These are phyloP conservation scores for Archivesica marissinica DNA, from an alignment of 1,140 invertebrate genomes.

Conservation along the genomic window DNA sequence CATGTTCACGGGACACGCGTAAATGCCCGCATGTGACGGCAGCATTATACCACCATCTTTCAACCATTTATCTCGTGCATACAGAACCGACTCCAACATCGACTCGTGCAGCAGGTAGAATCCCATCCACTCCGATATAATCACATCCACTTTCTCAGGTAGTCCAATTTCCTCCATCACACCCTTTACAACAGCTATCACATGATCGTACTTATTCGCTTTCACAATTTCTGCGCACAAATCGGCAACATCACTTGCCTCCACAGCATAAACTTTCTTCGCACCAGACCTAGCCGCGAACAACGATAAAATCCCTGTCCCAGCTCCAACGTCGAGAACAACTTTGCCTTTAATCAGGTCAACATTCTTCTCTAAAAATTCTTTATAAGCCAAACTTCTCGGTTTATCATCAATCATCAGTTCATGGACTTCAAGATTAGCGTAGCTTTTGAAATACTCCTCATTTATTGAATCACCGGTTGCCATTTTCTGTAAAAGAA, in stretches of 20 bases:
- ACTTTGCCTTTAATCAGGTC: constrained; percentile 75
- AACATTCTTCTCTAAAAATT: constrained; percentile 75
- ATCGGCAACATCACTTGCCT: constrained; percentile 76
- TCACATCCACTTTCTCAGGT: constrained; percentile 81
- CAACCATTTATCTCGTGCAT: constrained; percentile 81
- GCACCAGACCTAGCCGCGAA: constrained; percentile 88
- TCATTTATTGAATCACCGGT: neutral
- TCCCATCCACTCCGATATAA: constrained; percentile 85
- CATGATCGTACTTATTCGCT: constrained; percentile 78
- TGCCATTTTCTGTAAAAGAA: constrained; percentile 3
- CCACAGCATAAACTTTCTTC: constrained; percentile 81
- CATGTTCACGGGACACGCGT: constrained; percentile 76
- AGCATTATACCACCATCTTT: constrained; percentile 75
- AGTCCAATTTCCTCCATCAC: constrained; percentile 78
- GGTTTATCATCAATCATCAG: constrained; percentile 80
- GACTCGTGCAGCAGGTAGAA: constrained; percentile 84
- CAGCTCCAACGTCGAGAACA: constrained; percentile 80
- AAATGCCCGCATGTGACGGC: constrained; percentile 76
- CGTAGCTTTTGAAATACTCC: constrained; percentile 77
- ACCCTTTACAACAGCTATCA: constrained; percentile 81
- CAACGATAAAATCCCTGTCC: constrained; percentile 82
- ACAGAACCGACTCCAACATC: constrained; percentile 83
- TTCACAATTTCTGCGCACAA: constrained; percentile 74
- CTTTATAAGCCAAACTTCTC: constrained; percentile 75
- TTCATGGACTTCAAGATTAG: constrained; percentile 75